phyloP scores from a whole-genome alignment of 2,797 vertebrate genomes.

The Pelochelys cantorii region DNA sequence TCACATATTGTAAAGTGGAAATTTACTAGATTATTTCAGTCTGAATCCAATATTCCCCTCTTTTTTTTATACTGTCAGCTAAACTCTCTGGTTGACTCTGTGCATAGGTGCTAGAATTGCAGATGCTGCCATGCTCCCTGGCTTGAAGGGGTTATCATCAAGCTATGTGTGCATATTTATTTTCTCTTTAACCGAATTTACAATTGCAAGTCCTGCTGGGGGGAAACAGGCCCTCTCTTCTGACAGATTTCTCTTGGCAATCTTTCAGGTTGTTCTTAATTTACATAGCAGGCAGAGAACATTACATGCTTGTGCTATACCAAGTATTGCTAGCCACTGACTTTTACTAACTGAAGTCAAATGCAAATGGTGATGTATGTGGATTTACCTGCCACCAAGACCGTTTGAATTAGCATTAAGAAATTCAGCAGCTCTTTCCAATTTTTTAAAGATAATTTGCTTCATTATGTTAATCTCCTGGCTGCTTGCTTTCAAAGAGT shows the following conservation, averaged over 20 bases:
- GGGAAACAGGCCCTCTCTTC: neutral
- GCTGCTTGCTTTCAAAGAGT: neutral
- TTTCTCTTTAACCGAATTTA: neutral
- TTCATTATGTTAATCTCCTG: neutral
- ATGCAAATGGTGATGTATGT: neutral
- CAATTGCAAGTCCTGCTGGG: neutral
- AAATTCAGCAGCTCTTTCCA: neutral
- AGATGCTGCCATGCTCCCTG: too few species aligned
- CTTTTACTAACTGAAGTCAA: neutral
- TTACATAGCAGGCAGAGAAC: neutral
- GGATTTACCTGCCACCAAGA: slow-evolving; percentile 1
- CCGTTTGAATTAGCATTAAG: neutral
- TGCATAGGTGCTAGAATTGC: too few species aligned
- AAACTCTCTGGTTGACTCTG: neutral
- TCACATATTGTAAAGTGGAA: neutral
- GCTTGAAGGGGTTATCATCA: too few species aligned
- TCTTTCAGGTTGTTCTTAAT: neutral
- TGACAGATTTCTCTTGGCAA: neutral
- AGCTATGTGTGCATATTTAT: neutral
- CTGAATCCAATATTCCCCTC: neutral
- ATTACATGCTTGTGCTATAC: neutral
- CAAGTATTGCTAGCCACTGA: slow-evolving; percentile 3
- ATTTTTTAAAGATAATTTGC: neutral
- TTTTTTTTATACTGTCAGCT: slow-evolving; percentile 11
- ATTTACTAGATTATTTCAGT: slow-evolving; percentile 10